Evolutionary conservation across 1,140 invertebrate genomes (phyloP).

Genomic region (Drosophila takahashii): DNA sequence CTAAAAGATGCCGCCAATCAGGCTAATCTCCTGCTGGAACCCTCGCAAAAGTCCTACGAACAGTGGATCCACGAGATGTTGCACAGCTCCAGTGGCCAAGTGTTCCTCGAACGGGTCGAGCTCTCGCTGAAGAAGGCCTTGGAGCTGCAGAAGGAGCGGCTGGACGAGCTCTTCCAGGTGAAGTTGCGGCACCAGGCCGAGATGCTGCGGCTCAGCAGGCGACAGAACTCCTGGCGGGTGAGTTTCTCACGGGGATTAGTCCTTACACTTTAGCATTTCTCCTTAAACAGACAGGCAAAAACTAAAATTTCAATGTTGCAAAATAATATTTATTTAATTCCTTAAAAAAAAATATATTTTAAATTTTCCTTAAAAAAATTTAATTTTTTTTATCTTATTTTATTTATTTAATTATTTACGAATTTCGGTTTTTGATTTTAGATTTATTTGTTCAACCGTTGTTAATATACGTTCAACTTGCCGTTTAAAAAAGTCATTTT

Average conservation of each 20-base stretch:
- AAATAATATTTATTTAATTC: too few relatives aligned
- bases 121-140: slow-evolving; percentile 70
- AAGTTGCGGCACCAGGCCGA: slow-evolving; percentile 70
- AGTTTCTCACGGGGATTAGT: slow-evolving; percentile 2
- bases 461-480: too few relatives aligned
- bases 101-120: slow-evolving; percentile 75
- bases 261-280: too few relatives aligned
- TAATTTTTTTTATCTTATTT: too few relatives aligned
- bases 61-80: slow-evolving; percentile 80
- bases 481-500: too few relatives aligned
- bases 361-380: too few relatives aligned
- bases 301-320: too few relatives aligned
- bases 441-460: too few relatives aligned
- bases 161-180: slow-evolving; percentile 56
- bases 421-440: too few relatives aligned
- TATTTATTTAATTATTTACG: too few relatives aligned
- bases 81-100: slow-evolving; percentile 59
- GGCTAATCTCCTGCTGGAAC: background rate
- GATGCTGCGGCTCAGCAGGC: slow-evolving; percentile 51
- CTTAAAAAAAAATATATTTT: too few relatives aligned
- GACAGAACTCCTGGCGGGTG: slow-evolving; percentile 69
- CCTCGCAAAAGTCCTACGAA: slow-evolving; percentile 41
- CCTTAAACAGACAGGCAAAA: too few relatives aligned
- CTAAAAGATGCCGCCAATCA: slow-evolving; percentile 1
- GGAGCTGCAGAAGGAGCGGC: slow-evolving; percentile 59